phyloP scores from a whole-genome alignment of 2,888 invertebrate species.

The Teleogryllus oceanicus region DNA sequence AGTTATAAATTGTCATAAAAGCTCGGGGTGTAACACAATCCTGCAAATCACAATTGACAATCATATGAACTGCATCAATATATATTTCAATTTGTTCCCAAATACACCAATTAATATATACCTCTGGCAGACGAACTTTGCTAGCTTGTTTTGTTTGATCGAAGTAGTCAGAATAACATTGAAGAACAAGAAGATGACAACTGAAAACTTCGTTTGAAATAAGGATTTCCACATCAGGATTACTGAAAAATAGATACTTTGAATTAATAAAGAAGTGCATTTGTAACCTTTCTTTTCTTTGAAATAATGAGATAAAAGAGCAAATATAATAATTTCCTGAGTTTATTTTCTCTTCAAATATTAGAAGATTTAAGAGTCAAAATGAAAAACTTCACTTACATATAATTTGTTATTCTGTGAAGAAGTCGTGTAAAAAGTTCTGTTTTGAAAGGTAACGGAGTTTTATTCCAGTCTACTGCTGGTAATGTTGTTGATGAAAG shows the following conservation, averaged over 20 bases:
- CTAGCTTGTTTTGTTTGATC: constrained; percentile 46
- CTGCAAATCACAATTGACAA: constrained; percentile 39
- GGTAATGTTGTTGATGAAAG: constrained; percentile 38
- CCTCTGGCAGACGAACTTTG: constrained; percentile 31
- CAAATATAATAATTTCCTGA: not conserved
- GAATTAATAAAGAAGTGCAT: not conserved
- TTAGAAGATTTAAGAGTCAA: not conserved
- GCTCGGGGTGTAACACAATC: constrained; percentile 54
- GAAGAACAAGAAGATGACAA: constrained; percentile 65
- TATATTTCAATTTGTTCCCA: too few species aligned
- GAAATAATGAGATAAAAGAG: not conserved
- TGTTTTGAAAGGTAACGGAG: constrained; percentile 63
- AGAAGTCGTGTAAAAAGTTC: constrained; percentile 65
- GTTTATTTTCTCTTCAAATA: not conserved
- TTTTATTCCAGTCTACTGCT: constrained; percentile 61
- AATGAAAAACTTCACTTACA: constrained; percentile 50
- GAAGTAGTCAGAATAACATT: constrained; percentile 66
- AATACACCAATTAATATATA: constrained; percentile 2
- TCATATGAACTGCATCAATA: not conserved
- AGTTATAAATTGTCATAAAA: constrained; percentile 71
- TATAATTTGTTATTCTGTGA: constrained; percentile 62
- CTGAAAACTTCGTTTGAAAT: constrained; percentile 64
- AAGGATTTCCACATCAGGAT: constrained; percentile 63
- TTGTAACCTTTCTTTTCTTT: not conserved
- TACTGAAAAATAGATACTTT: constrained; percentile 49